phyloP scores from a whole-genome alignment of 2,113 vertebrate genomes.

The Brachypodius melanocephalos region DNA sequence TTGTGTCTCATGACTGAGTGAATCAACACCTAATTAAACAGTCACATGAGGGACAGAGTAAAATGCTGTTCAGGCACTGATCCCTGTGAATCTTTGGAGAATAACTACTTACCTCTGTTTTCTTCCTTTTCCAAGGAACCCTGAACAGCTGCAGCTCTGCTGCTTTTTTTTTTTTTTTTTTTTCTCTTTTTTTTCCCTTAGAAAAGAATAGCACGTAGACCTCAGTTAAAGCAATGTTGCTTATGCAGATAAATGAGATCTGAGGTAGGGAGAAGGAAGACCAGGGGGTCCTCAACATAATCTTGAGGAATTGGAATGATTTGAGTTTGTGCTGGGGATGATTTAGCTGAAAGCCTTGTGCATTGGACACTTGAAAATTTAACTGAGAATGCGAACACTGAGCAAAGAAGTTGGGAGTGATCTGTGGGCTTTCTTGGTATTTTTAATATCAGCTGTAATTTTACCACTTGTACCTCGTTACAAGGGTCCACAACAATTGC shows the following conservation, averaged over 20 bases:
- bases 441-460: not conserved
- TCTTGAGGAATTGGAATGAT: not conserved
- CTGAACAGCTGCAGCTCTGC: constrained; percentile 17
- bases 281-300: not conserved
- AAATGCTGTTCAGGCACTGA: constrained; percentile 57
- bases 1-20: constrained; percentile 73
- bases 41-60: constrained; percentile 72
- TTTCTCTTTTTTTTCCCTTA: no score
- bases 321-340: not conserved
- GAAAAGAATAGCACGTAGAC: not conserved
- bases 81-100: constrained; percentile 37
- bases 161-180: not conserved
- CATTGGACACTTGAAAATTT: not conserved
- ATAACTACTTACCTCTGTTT: constrained; percentile 41
- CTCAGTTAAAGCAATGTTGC: not conserved
- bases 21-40: constrained; percentile 74
- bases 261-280: not conserved
- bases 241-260: not conserved
- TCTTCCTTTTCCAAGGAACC: not conserved
- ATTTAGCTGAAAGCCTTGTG: not conserved
- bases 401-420: not conserved
- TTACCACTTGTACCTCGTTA: accelerated
- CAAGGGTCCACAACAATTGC: not conserved
- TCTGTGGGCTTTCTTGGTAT: not conserved
- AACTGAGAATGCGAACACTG: not conserved